Percentiles rank a stretch among this genome's conserved stretches.
Evolutionary conservation across 2,797 vertebrate genomes (phyloP).

Genomic region (Falco concolor): DNA sequence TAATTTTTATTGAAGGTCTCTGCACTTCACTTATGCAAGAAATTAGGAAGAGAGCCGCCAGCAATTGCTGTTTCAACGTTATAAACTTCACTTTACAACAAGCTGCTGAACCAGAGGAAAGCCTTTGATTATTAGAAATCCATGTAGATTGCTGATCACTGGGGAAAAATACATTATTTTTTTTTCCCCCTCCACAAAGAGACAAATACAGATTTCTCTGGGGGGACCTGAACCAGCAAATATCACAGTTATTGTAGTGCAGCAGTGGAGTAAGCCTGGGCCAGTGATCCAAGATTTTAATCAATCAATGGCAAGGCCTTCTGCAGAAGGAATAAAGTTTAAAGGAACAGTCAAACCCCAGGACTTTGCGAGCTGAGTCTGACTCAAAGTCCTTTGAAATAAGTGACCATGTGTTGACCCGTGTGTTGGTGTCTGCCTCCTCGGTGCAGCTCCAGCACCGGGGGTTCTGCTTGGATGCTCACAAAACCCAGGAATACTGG

Average conservation of each 20-base stretch:
- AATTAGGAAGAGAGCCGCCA: neutral
- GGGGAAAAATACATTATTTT: neutral
- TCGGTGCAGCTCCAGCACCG: neutral
- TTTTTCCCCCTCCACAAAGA: neutral
- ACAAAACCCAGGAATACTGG: neutral
- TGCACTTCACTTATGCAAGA: slow-evolving; percentile 26
- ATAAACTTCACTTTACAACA: neutral
- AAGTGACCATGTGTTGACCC: neutral
- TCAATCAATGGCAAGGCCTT: neutral
- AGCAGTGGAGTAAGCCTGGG: neutral
- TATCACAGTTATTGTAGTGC: neutral
- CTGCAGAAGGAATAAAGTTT: neutral
- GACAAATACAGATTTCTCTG: neutral
- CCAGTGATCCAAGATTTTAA: neutral
- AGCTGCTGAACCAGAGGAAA: neutral
- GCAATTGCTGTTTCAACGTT: neutral
- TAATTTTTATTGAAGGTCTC: slow-evolving; percentile 45
- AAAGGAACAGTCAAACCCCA: neutral
- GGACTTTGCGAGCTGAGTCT: neutral
- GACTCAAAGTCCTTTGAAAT: neutral
- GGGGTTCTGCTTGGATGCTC: neutral
- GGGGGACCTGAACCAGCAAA: neutral
- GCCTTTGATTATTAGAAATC: neutral
- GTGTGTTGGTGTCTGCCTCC: neutral
- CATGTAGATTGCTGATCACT: neutral